Percentiles rank a stretch among this genome's conserved stretches.
phyloP scores from a whole-genome alignment of 1,140 invertebrate genomes.

The Macrotrachela quadricornifera region DNA sequence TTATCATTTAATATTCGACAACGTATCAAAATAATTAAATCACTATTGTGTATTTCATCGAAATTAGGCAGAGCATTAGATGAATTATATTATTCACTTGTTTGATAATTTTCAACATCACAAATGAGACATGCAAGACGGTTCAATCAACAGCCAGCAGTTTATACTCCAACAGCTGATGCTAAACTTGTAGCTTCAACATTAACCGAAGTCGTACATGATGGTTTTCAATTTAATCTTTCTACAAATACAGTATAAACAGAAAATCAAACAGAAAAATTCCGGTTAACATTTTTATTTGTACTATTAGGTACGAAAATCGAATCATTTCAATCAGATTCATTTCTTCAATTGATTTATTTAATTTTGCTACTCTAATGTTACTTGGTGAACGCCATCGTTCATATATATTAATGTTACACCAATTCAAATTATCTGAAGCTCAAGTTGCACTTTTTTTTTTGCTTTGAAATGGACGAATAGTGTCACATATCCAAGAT shows the following conservation, averaged over 20 bases:
- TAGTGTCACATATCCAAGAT: too few relatives aligned
- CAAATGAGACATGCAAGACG: too few relatives aligned
- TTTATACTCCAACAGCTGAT: constrained; percentile 40
- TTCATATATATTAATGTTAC: constrained; percentile 67
- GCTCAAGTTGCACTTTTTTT: constrained; percentile 57
- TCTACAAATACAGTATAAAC: constrained; percentile 6
- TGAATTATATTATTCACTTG: constrained; percentile 58
- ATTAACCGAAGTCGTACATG: neutral
- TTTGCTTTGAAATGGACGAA: too few relatives aligned
- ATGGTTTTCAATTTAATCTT: neutral
- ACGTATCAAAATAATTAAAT: constrained; percentile 45
- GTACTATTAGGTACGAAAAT: constrained; percentile 69
- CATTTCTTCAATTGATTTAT: too few relatives aligned
- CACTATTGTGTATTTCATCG: constrained; percentile 54
- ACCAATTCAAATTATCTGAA: constrained; percentile 52
- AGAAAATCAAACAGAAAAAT: constrained; percentile 1
- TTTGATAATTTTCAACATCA: constrained; percentile 56
- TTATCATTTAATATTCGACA: too few relatives aligned
- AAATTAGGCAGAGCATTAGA: constrained; percentile 54
- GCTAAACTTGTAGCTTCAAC: constrained; percentile 42
- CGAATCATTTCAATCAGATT: too few relatives aligned
- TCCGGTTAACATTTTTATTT: constrained; percentile 58
- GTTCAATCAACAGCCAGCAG: neutral
- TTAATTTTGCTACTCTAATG: constrained; percentile 64
- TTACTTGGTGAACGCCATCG: constrained; percentile 67